These are phyloP conservation scores for Columba guinea DNA, from an alignment of 2,797 vertebrate species.

Conservation along the genomic window DNA sequence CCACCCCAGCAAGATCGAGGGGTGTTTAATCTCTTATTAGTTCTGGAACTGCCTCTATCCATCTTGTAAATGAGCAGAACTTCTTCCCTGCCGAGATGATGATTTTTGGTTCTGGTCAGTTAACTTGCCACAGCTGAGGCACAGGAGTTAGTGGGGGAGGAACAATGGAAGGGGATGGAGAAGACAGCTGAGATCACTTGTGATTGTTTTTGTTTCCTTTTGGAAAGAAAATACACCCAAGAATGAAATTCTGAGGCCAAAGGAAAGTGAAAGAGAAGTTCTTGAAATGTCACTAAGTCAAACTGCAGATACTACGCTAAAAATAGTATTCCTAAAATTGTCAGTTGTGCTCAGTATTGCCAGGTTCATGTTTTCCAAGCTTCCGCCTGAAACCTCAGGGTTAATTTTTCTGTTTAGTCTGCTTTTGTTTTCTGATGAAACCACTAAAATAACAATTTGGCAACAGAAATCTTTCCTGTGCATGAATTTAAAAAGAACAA, in stretches of 20 bases:
- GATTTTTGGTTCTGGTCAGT: neutral
- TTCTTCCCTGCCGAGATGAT: neutral
- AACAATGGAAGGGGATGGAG: neutral
- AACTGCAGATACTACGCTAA: neutral
- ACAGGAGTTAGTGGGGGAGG: neutral
- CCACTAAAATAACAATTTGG: neutral
- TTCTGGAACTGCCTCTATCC: neutral
- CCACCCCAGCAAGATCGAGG: neutral
- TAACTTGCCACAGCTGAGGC: neutral
- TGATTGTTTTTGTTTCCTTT: accelerated
- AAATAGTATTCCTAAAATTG: neutral
- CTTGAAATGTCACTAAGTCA: neutral
- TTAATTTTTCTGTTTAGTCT: neutral
- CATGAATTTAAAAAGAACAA: neutral
- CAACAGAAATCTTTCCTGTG: neutral
- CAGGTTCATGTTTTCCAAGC: neutral
- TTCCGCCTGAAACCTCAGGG: neutral
- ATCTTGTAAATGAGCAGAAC: neutral
- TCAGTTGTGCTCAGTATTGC: neutral
- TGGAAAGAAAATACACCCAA: neutral
- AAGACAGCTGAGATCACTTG: neutral
- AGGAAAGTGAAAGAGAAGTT: neutral
- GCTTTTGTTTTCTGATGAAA: constrained; percentile 1
- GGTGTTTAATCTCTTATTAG: neutral
- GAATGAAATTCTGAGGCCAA: neutral